Evolutionary conservation across 2,888 invertebrate genomes (phyloP), one percentile per base, ranked within the genome.

Genomic region (Calliphora vomitoria): DNA sequence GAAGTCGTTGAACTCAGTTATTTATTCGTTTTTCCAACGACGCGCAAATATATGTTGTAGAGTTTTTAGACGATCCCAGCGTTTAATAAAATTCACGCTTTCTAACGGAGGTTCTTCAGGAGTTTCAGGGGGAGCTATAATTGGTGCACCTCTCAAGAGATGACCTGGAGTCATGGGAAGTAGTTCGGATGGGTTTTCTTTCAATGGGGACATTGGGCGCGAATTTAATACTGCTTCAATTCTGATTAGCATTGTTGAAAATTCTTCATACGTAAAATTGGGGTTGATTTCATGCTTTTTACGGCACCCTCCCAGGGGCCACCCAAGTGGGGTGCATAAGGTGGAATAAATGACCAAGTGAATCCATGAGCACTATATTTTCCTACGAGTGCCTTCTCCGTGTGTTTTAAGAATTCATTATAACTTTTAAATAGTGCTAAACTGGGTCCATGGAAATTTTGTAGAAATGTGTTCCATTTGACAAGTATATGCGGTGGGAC

Each of bases 21-120:
- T 11, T 25, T 68, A 47, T 68, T 47, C 66, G 25, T 44, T 68
- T 25, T 60, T 75, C 58, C 74, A 60, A 8, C 74, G 60, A 25
- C 41, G 74, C 15, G 53, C 58, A 58, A 74, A 74, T 15, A 74
- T 58, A 66, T 78, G 55, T 38, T 78, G 66, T 31, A 66, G 15
- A 35, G 55, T 20, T 66, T 68, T 79, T 8, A 68, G 20, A 6
- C 44, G 53, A 8, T 64, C 44, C 79, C 69, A 69, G 15, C 60
- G 41, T 20, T 69, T 60, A 8, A 79, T n/a, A 11, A 79, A 18
- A 5, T 31, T 50, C 13, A 18, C 15, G 35, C 62, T 58, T 8
- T 25, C 58, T 13, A 25, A 25, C 25, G 25, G 58, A 10, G 58
- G 25, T 20, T 58, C 25, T 58, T 25, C 58, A 4, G 4, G 41